Evolutionary conservation across 2,113 vertebrate genomes (phyloP).

Genomic region (Sclerurus mexicanus): DNA sequence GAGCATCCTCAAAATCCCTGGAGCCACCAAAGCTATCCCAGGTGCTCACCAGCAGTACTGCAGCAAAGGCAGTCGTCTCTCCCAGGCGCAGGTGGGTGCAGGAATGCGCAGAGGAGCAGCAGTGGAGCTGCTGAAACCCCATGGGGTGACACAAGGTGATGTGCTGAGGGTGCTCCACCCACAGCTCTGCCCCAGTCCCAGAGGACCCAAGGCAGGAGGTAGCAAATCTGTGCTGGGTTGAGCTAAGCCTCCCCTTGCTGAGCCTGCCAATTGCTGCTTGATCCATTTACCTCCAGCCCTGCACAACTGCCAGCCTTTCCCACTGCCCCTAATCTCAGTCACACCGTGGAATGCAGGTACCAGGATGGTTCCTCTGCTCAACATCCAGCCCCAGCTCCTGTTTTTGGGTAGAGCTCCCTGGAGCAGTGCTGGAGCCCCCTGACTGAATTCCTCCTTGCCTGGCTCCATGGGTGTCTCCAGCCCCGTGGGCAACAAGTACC

Average conservation of each 20-base stretch:
- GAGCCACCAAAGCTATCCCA: neutral
- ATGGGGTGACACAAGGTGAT: neutral
- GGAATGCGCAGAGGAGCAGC: neutral
- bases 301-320: neutral
- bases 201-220: neutral
- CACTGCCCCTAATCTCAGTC: neutral
- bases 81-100: fast-evolving
- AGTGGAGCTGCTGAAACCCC: neutral
- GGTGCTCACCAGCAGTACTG: neutral
- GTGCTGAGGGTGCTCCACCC: neutral
- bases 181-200: neutral
- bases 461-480: neutral
- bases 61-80: fast-evolving
- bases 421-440: neutral
- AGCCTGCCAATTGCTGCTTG: conserved; percentile 62
- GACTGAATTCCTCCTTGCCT: neutral
- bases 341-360: neutral
- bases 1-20: neutral
- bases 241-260: conserved; percentile 72
- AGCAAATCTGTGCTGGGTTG: neutral
- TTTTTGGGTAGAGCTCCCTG: neutral
- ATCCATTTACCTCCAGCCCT: conserved; percentile 58
- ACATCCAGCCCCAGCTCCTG: neutral
- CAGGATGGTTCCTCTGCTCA: fast-evolving
- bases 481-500: neutral